These are phyloP conservation scores for Octopus bimaculoides DNA, from an alignment of 1,140 invertebrate species.

Conservation along the genomic window DNA sequence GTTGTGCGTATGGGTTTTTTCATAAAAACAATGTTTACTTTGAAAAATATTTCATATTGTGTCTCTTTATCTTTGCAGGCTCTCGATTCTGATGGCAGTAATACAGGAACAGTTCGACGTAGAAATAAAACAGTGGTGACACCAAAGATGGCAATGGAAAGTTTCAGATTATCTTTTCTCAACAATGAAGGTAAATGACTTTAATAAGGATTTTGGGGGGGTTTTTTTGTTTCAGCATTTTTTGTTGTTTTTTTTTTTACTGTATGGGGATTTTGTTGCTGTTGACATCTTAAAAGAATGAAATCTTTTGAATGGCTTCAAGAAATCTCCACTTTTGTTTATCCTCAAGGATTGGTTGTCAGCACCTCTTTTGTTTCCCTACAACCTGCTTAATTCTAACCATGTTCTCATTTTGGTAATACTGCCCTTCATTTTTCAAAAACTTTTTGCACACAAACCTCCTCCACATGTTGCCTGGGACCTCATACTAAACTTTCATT, in stretches of 20 bases:
- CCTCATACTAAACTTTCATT: too few species aligned
- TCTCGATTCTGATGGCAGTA: slow-evolving; percentile 33
- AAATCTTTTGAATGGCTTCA: too few species aligned
- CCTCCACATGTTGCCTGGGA: too few species aligned
- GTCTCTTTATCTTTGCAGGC: slow-evolving; percentile 31
- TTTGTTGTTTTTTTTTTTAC: background rate
- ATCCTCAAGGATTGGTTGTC: too few species aligned
- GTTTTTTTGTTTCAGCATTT: background rate
- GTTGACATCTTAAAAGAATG: background rate
- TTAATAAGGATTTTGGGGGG: background rate
- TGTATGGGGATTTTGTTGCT: too few species aligned
- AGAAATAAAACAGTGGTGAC: slow-evolving; percentile 50
- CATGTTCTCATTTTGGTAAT: too few species aligned
- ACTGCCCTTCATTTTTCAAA: too few species aligned
- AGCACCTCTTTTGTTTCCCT: too few species aligned
- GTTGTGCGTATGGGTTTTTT: too few species aligned
- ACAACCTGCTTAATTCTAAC: too few species aligned
- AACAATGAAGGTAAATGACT: slow-evolving; percentile 40
- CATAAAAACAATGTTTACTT: background rate
- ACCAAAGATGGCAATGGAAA: slow-evolving; percentile 53
- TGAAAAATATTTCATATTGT: background rate
- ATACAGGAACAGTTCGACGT: slow-evolving; percentile 44
- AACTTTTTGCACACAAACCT: too few species aligned
- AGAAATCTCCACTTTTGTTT: too few species aligned
- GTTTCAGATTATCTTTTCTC: slow-evolving; percentile 50